Percentiles rank a stretch among this genome's conserved stretches.
Evolutionary conservation across 2,797 vertebrate genomes (phyloP).

Genomic region (Caiman crocodilus): DNA sequence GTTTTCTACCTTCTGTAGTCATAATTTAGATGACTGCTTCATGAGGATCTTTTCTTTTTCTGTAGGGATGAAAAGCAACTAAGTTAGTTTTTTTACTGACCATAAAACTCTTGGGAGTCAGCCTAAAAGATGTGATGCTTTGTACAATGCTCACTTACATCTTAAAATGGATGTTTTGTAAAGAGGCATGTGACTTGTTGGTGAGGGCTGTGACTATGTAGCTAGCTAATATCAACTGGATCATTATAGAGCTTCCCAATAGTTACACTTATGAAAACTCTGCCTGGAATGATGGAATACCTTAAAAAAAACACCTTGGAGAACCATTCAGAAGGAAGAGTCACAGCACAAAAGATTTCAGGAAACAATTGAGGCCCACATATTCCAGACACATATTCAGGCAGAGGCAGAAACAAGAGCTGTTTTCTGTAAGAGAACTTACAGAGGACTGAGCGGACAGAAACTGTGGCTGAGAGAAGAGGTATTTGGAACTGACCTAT

Average conservation of each 20-base stretch:
- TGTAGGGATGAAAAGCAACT: too few species aligned
- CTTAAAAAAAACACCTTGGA: neutral
- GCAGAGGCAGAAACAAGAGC: neutral
- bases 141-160: neutral
- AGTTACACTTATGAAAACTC: neutral
- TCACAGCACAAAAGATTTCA: neutral
- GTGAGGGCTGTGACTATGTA: neutral
- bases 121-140: neutral
- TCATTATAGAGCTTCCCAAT: neutral
- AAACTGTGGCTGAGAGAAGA: neutral
- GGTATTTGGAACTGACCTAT: rapidly evolving
- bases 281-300: neutral
- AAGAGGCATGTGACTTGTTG: neutral
- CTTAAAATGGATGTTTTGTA: neutral
- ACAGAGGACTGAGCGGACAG: neutral
- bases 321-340: neutral
- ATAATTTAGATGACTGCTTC: too few species aligned
- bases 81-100: neutral
- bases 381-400: rapidly evolving
- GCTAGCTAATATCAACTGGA: neutral
- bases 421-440: neutral
- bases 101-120: neutral
- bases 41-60: too few species aligned
- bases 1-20: neutral
- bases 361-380: neutral